phyloP scores from a whole-genome alignment of 1,140 invertebrate species.

The Leptinotarsa defecta region DNA sequence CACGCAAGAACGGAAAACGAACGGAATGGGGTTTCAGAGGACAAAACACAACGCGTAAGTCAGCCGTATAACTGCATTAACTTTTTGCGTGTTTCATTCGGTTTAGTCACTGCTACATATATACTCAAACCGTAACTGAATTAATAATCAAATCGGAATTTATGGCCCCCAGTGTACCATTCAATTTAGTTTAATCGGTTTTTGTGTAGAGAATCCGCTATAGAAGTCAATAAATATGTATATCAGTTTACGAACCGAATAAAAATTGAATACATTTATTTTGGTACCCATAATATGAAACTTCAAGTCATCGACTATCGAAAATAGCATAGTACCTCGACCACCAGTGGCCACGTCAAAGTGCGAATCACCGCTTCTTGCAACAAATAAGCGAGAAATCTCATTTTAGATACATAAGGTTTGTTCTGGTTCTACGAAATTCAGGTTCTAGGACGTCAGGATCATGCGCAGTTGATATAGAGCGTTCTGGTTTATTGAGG shows the following conservation, averaged over 20 bases:
- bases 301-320: too few species aligned
- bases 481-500: too few species aligned
- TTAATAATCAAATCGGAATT: background rate
- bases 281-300: too few species aligned
- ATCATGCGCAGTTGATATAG: too few species aligned
- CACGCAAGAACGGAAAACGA: background rate
- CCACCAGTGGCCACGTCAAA: too few species aligned
- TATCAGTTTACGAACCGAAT: background rate
- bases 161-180: background rate
- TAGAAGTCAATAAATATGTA: background rate
- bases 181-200: constrained; percentile 6
- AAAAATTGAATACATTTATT: background rate
- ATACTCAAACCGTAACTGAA: background rate
- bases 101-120: background rate
- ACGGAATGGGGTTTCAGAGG: background rate
- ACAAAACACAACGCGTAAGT: background rate
- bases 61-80: constrained; percentile 4
- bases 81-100: background rate
- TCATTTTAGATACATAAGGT: too few species aligned
- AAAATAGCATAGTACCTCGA: too few species aligned
- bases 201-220: background rate
- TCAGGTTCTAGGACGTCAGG: too few species aligned
- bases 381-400: too few species aligned
- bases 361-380: too few species aligned
- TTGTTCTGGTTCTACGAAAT: too few species aligned